Evolutionary conservation across 1,140 invertebrate genomes (phyloP).

Genomic region (Drepana arcuata): DNA sequence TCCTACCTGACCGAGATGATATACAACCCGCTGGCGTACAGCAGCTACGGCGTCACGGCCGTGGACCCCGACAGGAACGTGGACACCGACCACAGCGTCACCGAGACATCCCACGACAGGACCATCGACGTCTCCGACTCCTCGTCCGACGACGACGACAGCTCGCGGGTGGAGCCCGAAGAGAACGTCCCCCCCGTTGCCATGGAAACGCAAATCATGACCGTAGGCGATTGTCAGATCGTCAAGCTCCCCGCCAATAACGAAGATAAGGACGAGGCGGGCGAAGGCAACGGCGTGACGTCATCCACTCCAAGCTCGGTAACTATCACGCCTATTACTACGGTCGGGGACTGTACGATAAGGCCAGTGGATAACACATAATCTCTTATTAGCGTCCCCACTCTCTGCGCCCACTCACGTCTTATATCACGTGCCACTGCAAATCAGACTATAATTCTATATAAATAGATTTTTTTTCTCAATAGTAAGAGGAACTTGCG

Average conservation of each 20-base stretch:
- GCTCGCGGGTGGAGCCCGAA: constrained; percentile 34
- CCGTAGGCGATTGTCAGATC: constrained; percentile 63
- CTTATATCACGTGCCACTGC: no score
- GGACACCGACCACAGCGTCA: constrained; percentile 33
- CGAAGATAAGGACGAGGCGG: constrained; percentile 25
- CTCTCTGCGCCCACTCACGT: no score
- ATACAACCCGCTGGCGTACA: constrained; percentile 52
- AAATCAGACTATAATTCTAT: no score
- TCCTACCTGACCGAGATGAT: constrained; percentile 73
- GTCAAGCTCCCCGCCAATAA: constrained; percentile 47
- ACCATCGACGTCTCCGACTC: constrained; percentile 56
- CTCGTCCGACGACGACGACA: constrained; percentile 45
- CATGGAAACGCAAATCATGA: constrained; percentile 56
- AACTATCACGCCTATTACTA: constrained; percentile 58
- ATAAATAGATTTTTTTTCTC: no score
- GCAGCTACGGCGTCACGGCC: constrained; percentile 47
- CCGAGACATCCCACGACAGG: constrained; percentile 39
- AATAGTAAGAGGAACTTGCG: no score
- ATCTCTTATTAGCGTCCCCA: no score
- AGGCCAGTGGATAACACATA: constrained; percentile 60
- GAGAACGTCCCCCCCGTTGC: constrained; percentile 40
- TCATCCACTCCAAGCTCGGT: constrained; percentile 37
- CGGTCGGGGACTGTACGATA: constrained; percentile 65
- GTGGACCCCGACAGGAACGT: constrained; percentile 50
- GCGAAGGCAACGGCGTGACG: constrained; percentile 10